Evolutionary conservation across 2,113 vertebrate species (phyloP), one percentile per base, ranked within the genome.

Genomic region (Sialia sialis): DNA sequence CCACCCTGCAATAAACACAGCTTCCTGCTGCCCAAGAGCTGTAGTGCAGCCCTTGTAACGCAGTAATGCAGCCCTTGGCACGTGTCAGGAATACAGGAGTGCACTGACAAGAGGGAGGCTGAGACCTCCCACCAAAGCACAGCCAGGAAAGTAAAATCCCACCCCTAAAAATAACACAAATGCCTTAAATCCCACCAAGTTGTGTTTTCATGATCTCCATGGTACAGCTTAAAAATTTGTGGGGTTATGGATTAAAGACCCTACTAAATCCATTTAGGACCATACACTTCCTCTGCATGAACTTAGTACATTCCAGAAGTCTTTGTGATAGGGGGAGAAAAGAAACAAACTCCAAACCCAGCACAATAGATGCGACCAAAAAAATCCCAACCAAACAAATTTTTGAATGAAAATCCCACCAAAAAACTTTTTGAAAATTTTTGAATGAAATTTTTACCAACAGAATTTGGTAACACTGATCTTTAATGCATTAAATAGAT

Each of bases 261-360:
- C 7, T 43, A 38, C 91, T 66, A 73, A 90, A 80, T 63, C 58
- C 21, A 58, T 66, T 76, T 58, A 63, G 55, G n/a, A 93, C 4
- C 11, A 43, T 27, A 54, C 5, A 46, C 16, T 74, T 91, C 34
- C 34, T 58, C 59, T 58, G 9, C 13, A 30, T 18, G 63, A 82
- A 73, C 6, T 76, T 46, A 66, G 0, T 41, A 34, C 19, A n/a
- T 41, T 52, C 18, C n/a, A 74, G n/a, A n/a, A n/a, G 17, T 43
- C 62, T 56, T 80, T 14, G 32, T n/a, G 27, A 64, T 3, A 32
- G 4, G 4, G 8, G 10, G 4, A 14, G 6, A 7, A 59, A 63
- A 62, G 7, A 48, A 48, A 11, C 63, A 34, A 36, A 5, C 2
- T 4, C 11, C 0, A 2, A 38, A 32, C 6, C 10, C 29, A 63